Evolutionary conservation across 1,140 invertebrate species (phyloP).

Genomic region (Euura lappo): DNA sequence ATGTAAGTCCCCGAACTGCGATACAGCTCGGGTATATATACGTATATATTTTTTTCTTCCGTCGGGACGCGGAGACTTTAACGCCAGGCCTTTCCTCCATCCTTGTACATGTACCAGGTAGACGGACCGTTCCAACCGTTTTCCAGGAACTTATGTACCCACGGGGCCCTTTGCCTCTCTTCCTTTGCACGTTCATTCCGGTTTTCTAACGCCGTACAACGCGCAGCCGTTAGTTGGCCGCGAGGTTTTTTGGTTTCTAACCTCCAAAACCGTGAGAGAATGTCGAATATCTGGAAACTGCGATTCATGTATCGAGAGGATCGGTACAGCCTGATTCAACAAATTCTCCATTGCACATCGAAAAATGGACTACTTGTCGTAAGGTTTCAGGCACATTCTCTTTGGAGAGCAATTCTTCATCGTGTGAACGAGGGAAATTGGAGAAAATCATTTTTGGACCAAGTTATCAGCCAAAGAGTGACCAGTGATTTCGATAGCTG

Average conservation of each 20-base stretch:
- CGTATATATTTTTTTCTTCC: background rate
- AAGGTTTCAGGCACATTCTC: no score
- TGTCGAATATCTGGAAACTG: background rate
- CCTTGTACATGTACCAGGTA: background rate
- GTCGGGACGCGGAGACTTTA: background rate
- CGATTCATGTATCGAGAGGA: no score
- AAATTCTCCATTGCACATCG: no score
- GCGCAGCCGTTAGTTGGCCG: no score
- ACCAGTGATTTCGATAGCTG: background rate
- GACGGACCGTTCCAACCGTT: background rate
- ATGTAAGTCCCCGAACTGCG: slow-evolving; percentile 62
- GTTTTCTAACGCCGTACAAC: background rate
- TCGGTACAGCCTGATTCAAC: no score
- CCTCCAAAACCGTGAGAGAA: background rate
- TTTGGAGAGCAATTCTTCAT: no score
- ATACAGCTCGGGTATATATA: background rate
- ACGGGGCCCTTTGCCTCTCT: background rate
- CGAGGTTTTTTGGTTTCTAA: no score
- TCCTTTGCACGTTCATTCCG: background rate
- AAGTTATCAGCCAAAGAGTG: no score
- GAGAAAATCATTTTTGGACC: no score
- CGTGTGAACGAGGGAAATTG: no score
- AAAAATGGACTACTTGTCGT: no score
- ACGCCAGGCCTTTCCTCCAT: background rate
- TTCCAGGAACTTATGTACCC: background rate